Conservation (phyloP, 1,140 invertebrate genomes). For the Drosophila guanche region DNA sequence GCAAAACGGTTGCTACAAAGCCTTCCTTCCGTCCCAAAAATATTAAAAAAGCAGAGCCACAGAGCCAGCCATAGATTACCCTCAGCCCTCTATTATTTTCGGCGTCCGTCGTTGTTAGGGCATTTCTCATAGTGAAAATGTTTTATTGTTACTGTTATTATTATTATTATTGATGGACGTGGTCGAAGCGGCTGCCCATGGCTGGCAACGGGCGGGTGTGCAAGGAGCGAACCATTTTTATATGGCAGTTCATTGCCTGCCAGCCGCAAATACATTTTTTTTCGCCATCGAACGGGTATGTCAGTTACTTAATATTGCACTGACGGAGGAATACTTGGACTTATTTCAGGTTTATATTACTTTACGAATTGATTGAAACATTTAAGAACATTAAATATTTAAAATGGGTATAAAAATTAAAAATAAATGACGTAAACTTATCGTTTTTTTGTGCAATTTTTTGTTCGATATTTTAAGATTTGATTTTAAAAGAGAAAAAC, state of each 20-base stretch:
- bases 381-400: too few species aligned
- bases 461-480: too few species aligned
- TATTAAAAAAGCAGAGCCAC: slow-evolving; percentile 19
- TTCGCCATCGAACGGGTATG: too few species aligned
- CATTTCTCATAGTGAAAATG: slow-evolving; percentile 36
- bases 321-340: too few species aligned
- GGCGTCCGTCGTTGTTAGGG: slow-evolving; percentile 44
- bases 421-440: too few species aligned
- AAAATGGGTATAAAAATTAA: too few species aligned
- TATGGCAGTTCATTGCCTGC: slow-evolving; percentile 25
- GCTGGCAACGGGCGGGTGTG: slow-evolving; percentile 17
- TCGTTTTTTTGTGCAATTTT: not conserved
- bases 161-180: slow-evolving; percentile 68
- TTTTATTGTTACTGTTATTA: slow-evolving; percentile 62
- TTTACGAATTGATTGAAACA: not conserved
- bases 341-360: not conserved
- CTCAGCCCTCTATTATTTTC: not conserved
- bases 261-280: too few species aligned
- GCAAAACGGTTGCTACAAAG: slow-evolving; percentile 37
- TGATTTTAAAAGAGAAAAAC: too few species aligned
- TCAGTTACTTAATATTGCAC: too few species aligned
- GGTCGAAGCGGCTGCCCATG: not conserved
- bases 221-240: not conserved
- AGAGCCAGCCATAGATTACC: slow-evolving; percentile 39
- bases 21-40: slow-evolving; percentile 41